Evolutionary conservation across 2,113 vertebrate species (phyloP).

Genomic region (Pelusios castaneus): DNA sequence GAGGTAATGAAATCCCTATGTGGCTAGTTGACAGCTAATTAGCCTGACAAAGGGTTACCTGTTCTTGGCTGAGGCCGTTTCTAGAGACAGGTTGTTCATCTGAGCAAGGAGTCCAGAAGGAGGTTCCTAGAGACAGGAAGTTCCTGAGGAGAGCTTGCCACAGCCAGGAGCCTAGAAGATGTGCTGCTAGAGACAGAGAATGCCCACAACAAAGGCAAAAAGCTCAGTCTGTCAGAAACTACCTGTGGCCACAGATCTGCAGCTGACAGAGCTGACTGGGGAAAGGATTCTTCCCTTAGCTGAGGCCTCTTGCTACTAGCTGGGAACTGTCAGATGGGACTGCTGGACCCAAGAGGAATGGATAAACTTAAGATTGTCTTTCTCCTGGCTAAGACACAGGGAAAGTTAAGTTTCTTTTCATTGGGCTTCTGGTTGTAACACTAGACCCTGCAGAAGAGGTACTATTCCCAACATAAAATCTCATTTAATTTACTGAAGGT

Average conservation of each 20-base stretch:
- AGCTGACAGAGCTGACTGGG: not conserved
- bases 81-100: not conserved
- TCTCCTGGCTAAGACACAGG: not conserved
- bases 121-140: not conserved
- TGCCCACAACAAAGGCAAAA: no score
- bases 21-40: not conserved
- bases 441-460: not conserved
- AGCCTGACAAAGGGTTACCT: not conserved
- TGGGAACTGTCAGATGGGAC: not conserved
- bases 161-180: not conserved
- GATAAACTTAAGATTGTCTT: not conserved
- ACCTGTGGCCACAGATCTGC: not conserved
- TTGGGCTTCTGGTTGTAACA: not conserved
- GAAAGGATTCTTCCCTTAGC: not conserved
- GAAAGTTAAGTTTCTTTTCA: not conserved
- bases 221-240: not conserved
- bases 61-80: not conserved
- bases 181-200: not conserved
- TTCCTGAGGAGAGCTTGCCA: not conserved
- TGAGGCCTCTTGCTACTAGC: no score
- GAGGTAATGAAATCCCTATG: not conserved
- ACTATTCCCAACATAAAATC: not conserved
- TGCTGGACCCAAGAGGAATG: not conserved
- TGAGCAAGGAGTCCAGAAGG: not conserved
- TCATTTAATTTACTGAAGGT: not conserved